Evolutionary conservation across 2,113 vertebrate species (phyloP), one percentile per base, ranked within the genome.

Genomic region (Syngnathus floridae): DNA sequence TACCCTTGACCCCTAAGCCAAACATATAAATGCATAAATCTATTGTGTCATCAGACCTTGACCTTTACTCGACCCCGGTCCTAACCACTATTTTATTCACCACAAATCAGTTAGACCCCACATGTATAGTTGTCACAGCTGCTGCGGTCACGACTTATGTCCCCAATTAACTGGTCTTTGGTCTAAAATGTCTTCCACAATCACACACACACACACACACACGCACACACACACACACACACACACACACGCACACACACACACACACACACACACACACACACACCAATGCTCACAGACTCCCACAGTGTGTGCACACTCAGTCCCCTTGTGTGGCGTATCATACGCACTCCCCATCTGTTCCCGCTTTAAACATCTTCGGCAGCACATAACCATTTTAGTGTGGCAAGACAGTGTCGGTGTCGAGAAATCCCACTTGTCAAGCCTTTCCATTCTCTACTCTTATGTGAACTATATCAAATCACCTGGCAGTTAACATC

Each of bases 301-400:
- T 54, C 11, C 10, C 7, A 37, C 52, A 48, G 72, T 76, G 68
- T 67, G 67, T 64, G 46, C 69, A 73, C 71, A 59, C 75, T 54
- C 52, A 43, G 62, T 69, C 73, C 73, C 79, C 78, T 64, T 5
- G 56, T 65, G 72, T 75, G 73, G 75, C 71, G 78, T 58, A 70
- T 79, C 75, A 59, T 83, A 65, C 69, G 37, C 76, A 43, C 77
- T 75, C 79, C 37, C 84, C 84, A 85, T 86, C 83, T 88, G 85
- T 69, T 79, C 76, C 65, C 64, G 64, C 78, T 82, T 82, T 81
- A 76, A 81, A 79, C 84, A 76, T 79, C 75, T 81, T 79, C 26
- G 26, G 26, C 63, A 65, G 85, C 31, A 67, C 69, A 77, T 81
- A 72, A 75, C 77, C 71, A 73, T 66, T 78, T 81, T 73, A 76